Base-by-base conservation (phyloP, 2,888 invertebrate species). In the Luperina testacea region DNA sequence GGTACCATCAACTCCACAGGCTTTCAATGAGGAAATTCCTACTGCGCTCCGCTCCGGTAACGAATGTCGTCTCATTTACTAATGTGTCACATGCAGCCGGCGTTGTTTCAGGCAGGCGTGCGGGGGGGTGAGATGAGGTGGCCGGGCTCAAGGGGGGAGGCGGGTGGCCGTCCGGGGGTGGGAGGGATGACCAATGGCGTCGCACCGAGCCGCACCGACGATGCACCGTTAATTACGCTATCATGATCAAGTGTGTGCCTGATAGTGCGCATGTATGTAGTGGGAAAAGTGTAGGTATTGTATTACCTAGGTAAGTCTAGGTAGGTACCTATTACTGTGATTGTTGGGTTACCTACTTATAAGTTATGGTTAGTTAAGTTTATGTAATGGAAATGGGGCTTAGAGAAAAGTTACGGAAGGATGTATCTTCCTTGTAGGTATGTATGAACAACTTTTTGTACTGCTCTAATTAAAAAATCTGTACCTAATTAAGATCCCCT, bases 1-100 rank as follows among this genome's bases (percentile, higher is more conserved):
- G n/a, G n/a, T 78, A 83, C 86, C 79, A 73, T 75, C 79, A 81
- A 82, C 81, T 73, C 78, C 61, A 65, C 86, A 88, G 82, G 80
- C 80, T 92, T 93, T 90, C 92, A 91, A 93, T 92, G 93, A 92
- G 93, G 90, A 92, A 97, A 96, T 95, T 95, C 95, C 88, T 85
- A 94, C 94, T 95, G 90, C 91, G 87, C 88, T 87, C 81, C 94
- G 95, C 95, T 94, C 95, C 95, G 92, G 94, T 97, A 97, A 97
- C 96, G 96, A 97, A 97, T 97, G 97, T 95, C 92, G 95, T 95
- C 97, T 97, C 97, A 97, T 97, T 96, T 97, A 97, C 97, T 97
- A 97, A 97, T 97, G 96, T 97, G 97, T 97, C 97, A 96, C 96
- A 97, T 95, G 95, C 97, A 97, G 95, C 94, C 96, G 95, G 95